Evolutionary conservation across 2,113 vertebrate genomes (phyloP), one percentile per base, ranked within the genome.

Genomic region (Heptranchias perlo): DNA sequence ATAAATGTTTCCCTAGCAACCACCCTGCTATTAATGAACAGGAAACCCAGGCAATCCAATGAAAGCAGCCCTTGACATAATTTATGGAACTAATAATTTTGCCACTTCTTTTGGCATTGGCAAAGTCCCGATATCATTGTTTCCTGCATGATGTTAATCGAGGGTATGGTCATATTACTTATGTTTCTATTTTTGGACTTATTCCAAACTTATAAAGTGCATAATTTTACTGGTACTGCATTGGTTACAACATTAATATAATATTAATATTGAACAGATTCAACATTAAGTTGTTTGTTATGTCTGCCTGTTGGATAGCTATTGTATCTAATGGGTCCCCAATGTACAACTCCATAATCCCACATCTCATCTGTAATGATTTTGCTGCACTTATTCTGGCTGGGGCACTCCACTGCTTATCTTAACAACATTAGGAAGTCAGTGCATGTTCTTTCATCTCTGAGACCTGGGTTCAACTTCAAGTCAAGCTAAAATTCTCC

Each of bases 21-120:
- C 44, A 47, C 25, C 23, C 93, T 67, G n/a, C 62, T 94, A 49
- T 49, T 47, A 94, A 94, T 31, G 44, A 47, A 67, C 39, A 31
- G 44, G 23, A 5, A 18, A 94, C 21, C 62, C 8, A 47, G 49
- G 64, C 52, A 92, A 92, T 92, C 54, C 31, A 58, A 92, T 58
- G 44, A 94, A 94, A 94, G 69, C 23, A 49, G 23, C 39, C 39
- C 16, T 10, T 94, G 93, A 67, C 62, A 65, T 67, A 65, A 93
- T 47, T 64, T 94, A 94, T 44, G 93, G 62, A 94, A 64, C n/a
- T 49, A 94, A 94, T 67, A 61, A 47, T 94, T 67, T 47, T 94
- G 93, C 13, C 35, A 67, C 39, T 13, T 65, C 21, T 47, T 58
- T 67, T 28, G 64, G 62, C 62, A 94, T n/a, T 31, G 21, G 35